phyloP scores from a whole-genome alignment of 2,797 vertebrate genomes.

The Setipinna tenuifilis region DNA sequence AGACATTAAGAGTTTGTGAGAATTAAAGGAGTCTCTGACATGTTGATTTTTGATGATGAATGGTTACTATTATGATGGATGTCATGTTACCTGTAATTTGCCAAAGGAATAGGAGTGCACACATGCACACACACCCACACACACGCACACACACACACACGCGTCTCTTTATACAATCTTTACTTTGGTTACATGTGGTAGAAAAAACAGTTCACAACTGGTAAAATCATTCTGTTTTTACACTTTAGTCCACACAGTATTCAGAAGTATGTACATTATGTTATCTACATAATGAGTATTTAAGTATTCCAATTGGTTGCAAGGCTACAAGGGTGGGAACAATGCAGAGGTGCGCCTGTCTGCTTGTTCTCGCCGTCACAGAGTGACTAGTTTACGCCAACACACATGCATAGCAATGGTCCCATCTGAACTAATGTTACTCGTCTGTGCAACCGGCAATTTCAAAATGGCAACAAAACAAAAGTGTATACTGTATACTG shows the following conservation, averaged over 20 bases:
- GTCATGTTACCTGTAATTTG: too few relatives aligned
- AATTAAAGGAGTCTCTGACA: neutral
- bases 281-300: slow-evolving; percentile 50
- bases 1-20: too few relatives aligned
- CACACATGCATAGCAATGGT: slow-evolving; percentile 42
- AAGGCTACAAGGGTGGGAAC: neutral
- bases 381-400: slow-evolving; percentile 4
- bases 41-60: neutral
- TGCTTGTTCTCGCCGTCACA: neutral
- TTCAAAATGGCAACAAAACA: slow-evolving; percentile 17
- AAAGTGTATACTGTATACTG: neutral
- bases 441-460: slow-evolving; percentile 14
- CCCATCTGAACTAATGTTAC: slow-evolving; percentile 48
- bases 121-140: too few relatives aligned
- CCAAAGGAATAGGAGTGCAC: neutral
- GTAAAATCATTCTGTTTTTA: slow-evolving; percentile 66
- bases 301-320: slow-evolving; percentile 61
- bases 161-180: slow-evolving; percentile 71
- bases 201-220: slow-evolving; percentile 77
- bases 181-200: slow-evolving; percentile 82
- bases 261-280: slow-evolving; percentile 60
- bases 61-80: neutral
- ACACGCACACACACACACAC: neutral
- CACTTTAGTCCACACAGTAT: slow-evolving; percentile 70
- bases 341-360: neutral